Conservation (phyloP, 1,140 invertebrate species). For the Drosophila micromelanica region DNA sequence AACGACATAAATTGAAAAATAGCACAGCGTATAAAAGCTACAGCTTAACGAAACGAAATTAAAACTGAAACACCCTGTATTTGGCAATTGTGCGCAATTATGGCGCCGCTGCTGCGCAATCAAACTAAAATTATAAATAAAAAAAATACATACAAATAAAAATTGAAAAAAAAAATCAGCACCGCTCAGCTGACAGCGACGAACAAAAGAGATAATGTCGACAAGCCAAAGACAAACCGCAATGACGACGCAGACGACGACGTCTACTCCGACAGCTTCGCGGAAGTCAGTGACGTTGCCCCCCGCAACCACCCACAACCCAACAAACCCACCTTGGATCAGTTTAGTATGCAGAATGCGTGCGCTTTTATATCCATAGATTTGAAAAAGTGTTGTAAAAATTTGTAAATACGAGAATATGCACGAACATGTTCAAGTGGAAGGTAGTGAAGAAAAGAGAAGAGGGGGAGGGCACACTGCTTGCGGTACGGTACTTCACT, state of each 20-base stretch:
- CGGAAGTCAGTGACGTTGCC: conserved; percentile 18
- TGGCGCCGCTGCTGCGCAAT: conserved; percentile 44
- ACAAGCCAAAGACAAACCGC: conserved; percentile 43
- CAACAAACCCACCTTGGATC: not conserved
- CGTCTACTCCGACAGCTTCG: conserved; percentile 20
- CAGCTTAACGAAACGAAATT: conserved; percentile 55
- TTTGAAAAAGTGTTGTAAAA: conserved; percentile 53
- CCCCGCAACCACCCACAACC: not conserved
- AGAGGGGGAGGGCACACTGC: not conserved
- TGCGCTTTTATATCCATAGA: conserved; percentile 33
- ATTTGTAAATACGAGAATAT: conserved; percentile 64
- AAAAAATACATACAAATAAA: conserved; percentile 49
- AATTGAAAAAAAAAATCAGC: conserved; percentile 16
- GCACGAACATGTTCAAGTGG: conserved; percentile 25
- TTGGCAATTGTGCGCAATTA: conserved; percentile 78
- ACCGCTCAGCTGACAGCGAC: conserved; percentile 36
- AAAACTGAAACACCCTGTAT: conserved; percentile 69
- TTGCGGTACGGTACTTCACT: conserved; percentile 31
- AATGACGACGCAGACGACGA: conserved; percentile 23
- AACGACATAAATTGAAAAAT: conserved; percentile 61
- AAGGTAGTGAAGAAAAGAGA: not conserved
- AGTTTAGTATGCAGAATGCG: conserved; percentile 63
- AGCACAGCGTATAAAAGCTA: conserved; percentile 50
- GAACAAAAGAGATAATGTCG: conserved; percentile 51
- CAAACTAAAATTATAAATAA: conserved; percentile 46